Evolutionary conservation across 2,113 vertebrate genomes (phyloP).

Genomic region (Notiomystis cincta): DNA sequence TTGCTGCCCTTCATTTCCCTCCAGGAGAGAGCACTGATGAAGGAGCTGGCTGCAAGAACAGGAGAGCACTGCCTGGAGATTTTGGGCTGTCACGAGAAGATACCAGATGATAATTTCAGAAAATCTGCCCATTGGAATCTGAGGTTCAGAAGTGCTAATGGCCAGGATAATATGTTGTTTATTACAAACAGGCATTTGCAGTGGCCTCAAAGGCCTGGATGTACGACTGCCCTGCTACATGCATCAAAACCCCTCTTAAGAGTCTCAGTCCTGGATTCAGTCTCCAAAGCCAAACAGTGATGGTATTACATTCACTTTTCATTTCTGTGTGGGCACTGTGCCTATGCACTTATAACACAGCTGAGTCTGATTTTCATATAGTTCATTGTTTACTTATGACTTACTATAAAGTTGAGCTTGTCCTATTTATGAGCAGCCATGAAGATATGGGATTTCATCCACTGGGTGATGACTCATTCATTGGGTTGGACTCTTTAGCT

Average conservation of each 20-base stretch:
- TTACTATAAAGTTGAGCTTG: slow-evolving; percentile 56
- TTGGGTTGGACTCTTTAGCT: slow-evolving; percentile 38
- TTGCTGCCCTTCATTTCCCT: not conserved
- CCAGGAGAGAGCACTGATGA: not conserved
- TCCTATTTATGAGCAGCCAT: slow-evolving; percentile 59
- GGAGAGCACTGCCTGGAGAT: not conserved
- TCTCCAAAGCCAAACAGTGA: not conserved
- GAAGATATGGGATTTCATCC: slow-evolving; percentile 55
- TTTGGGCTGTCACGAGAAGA: not conserved
- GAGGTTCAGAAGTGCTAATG: not conserved
- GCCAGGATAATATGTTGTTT: not conserved
- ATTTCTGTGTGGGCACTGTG: slow-evolving; percentile 4
- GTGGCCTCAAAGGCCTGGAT: not conserved
- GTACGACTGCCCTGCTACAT: not conserved
- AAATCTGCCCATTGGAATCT: not conserved
- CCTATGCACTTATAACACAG: slow-evolving; percentile 33
- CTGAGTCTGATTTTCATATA: slow-evolving; percentile 58
- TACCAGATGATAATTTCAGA: not conserved
- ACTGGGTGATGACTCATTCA: slow-evolving; percentile 56
- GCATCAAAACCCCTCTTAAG: not conserved
- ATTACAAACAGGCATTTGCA: slow-evolving; percentile 4
- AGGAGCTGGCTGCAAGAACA: not conserved
- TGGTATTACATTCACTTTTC: slow-evolving; percentile 49
- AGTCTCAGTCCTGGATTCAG: not conserved
- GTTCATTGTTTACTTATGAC: slow-evolving; percentile 68